Evolutionary conservation across 2,113 vertebrate genomes (phyloP), one percentile per base, ranked within the genome.

Genomic region (Microtus richardsoni): DNA sequence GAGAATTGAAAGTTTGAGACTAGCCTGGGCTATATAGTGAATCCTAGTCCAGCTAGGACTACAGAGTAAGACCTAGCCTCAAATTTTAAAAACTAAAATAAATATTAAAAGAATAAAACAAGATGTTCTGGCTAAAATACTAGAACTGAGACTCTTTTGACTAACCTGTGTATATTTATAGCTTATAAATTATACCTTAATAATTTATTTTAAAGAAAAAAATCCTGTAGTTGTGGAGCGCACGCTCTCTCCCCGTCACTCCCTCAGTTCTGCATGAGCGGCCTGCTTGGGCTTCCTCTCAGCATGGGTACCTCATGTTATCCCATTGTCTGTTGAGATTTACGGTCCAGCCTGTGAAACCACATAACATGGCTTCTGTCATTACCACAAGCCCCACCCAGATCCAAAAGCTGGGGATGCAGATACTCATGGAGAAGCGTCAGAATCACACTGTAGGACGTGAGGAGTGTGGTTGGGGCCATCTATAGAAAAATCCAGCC

Each of bases 111-210:
- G 60, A 84, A 44, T 84, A 44, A 84, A 44, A 64, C 39, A 84
- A 84, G 21, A 62, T 87, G n/a, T 71, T 86, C 66, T 70, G 52
- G n/a, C 58, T 83, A 73, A 68, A 73, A 88, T 78, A 71, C 21
- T 89, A 95, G n/a, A 77, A 83, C 88, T 3, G 58, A 68, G 70
- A 91, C 44, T 71, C 36, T 62, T 91, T 73, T 58, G 94, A 68
- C 66, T 95, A 94, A 89, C 44, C 62, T 36, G 33, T 77, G 3
- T 22, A 13, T 13, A 52, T 77, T 88, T 73, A 49, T 78, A n/a
- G 7, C 78, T 80, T 80, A 21, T 60, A 78, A 70, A 86, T 86
- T 95, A 19, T 75, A 75, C 47, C 11, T 86, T 54, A 39, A 78
- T 66, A 44, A 62, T 30, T 80, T 44, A 66, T 79, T 54, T 82